phyloP scores from a whole-genome alignment of 2,113 vertebrate species.

The Capricornis sumatraensis region DNA sequence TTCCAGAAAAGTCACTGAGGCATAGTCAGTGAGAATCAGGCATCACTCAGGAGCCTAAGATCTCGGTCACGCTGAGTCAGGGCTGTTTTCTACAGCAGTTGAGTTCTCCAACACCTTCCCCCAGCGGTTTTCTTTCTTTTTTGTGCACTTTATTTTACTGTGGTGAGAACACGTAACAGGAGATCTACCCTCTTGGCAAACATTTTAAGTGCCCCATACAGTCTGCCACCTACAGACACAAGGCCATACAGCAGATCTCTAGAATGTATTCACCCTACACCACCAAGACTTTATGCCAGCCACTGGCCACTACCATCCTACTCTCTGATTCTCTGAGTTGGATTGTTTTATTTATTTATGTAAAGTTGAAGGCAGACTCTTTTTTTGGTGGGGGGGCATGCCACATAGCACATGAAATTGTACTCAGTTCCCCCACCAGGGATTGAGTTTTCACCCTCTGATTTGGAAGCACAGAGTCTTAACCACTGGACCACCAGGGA shows the following conservation, averaged over 20 bases:
- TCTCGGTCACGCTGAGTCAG: fast-evolving
- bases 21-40: neutral
- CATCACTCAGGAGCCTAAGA: neutral
- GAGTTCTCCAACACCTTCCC: no score
- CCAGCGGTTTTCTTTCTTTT: neutral
- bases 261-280: fast-evolving
- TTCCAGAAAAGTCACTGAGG: neutral
- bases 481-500: neutral
- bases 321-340: neutral
- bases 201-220: neutral
- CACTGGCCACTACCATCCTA: neutral
- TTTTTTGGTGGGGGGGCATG: neutral
- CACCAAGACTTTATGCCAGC: neutral
- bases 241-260: neutral
- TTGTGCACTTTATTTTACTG: neutral
- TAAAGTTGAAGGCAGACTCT: neutral
- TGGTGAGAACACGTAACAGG: neutral
- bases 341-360: neutral
- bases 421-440: neutral
- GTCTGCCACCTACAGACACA: fast-evolving
- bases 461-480: neutral
- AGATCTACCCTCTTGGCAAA: neutral
- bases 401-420: neutral
- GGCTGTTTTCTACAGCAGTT: fast-evolving
- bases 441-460: neutral